Conservation (phyloP, 64 coral and sea anemone genomes). For the Actinia tenebrosa region DNA sequence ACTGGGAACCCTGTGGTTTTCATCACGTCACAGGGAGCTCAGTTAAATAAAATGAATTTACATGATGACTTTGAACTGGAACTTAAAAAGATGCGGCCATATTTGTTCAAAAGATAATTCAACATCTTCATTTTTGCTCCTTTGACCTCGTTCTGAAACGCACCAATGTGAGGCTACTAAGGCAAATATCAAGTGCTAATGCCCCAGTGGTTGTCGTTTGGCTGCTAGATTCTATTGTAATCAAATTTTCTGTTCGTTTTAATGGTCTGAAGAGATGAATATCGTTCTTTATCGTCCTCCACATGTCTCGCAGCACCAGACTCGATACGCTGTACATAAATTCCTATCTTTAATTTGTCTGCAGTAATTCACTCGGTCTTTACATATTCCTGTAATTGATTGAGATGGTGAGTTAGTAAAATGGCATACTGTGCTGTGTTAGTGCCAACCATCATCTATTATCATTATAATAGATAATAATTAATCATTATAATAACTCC, state of each 20-base stretch:
- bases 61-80: not conserved
- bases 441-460: not conserved
- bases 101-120: not conserved
- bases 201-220: too few relatives aligned
- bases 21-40: not conserved
- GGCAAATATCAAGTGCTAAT: not conserved
- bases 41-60: conserved; percentile 10
- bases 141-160: not conserved
- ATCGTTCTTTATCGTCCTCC: not conserved
- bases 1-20: not conserved
- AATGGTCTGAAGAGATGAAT: not conserved
- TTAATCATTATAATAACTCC: too few relatives aligned
- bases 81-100: not conserved
- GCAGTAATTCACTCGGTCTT: conserved; percentile 41
- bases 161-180: not conserved
- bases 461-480: too few relatives aligned
- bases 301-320: conserved; percentile 58
- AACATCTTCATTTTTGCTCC: not conserved
- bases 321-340: conserved; percentile 36
- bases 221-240: not conserved
- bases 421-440: not conserved
- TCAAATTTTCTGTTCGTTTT: not conserved
- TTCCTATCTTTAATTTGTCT: conserved; percentile 30
- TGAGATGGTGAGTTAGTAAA: not conserved
- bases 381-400: conserved; percentile 25